phyloP scores from a whole-genome alignment of 2,888 invertebrate genomes.

The Eledone cirrhosa region DNA sequence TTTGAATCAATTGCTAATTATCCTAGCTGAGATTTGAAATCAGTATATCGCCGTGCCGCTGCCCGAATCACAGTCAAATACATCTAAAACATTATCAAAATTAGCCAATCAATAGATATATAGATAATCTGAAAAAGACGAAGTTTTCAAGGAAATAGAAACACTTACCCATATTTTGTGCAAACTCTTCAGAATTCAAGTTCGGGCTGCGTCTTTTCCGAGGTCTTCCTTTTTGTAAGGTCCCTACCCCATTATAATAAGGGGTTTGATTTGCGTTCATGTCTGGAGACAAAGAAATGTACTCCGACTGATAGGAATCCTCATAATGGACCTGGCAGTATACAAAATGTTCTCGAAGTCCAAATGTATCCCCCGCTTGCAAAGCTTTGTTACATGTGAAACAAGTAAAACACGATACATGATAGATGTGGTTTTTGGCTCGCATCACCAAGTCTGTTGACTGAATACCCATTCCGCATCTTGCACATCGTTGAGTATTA shows the following conservation, averaged over 20 bases:
- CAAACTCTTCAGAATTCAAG: constrained; percentile 48
- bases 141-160: neutral
- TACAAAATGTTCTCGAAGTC: constrained; percentile 83
- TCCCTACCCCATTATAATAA: constrained; percentile 73
- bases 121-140: neutral
- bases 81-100: too few species aligned
- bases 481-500: constrained; percentile 84
- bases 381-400: constrained; percentile 83
- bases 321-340: constrained; percentile 86
- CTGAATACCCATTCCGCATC: constrained; percentile 85
- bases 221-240: constrained; percentile 86
- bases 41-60: too few species aligned
- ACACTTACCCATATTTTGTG: constrained; percentile 50
- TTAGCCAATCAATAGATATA: too few species aligned
- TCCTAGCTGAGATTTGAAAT: too few species aligned
- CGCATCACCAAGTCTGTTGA: constrained; percentile 91
- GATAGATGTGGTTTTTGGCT: constrained; percentile 86
- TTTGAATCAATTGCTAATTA: too few species aligned
- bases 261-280: constrained; percentile 45
- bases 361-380: constrained; percentile 90
- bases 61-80: too few species aligned
- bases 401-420: constrained; percentile 89
- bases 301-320: constrained; percentile 68
- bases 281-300: constrained; percentile 44
- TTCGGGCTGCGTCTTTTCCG: constrained; percentile 76